Conservation (phyloP, 2,113 vertebrate species). For the Athene cunicularia region DNA sequence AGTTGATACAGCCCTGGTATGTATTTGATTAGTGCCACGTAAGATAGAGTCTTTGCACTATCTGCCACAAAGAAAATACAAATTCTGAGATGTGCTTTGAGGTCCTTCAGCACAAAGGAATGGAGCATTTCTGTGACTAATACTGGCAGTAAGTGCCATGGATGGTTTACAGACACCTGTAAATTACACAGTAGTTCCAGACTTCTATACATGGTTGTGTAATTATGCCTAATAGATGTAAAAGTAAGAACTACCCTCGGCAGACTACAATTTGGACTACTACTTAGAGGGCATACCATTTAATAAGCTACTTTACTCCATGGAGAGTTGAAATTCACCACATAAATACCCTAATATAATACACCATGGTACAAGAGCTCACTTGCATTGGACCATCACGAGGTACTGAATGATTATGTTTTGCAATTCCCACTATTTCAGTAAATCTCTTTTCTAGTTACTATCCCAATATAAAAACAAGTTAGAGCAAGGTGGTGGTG, state of each 20-base stretch:
- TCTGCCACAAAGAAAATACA: not conserved
- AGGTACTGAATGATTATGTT: not conserved
- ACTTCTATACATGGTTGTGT: not conserved
- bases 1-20: not conserved
- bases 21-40: rapidly evolving
- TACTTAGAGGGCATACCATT: not conserved
- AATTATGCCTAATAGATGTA: not conserved
- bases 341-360: not conserved
- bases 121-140: not conserved
- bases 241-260: not conserved
- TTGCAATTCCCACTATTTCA: not conserved
- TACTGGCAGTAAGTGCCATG: not conserved
- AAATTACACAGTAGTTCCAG: not conserved
- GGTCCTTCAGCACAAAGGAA: not conserved
- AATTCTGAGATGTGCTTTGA: not conserved
- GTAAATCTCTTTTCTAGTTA: not conserved
- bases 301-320: not conserved
- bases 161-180: not conserved
- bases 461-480: not conserved
- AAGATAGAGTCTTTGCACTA: not conserved
- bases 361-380: not conserved
- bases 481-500: not conserved
- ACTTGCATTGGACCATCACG: not conserved
- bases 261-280: not conserved
- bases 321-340: not conserved